Conservation (phyloP, 2,797 vertebrate species). For the Lepidocolaptes lacrymiger region DNA sequence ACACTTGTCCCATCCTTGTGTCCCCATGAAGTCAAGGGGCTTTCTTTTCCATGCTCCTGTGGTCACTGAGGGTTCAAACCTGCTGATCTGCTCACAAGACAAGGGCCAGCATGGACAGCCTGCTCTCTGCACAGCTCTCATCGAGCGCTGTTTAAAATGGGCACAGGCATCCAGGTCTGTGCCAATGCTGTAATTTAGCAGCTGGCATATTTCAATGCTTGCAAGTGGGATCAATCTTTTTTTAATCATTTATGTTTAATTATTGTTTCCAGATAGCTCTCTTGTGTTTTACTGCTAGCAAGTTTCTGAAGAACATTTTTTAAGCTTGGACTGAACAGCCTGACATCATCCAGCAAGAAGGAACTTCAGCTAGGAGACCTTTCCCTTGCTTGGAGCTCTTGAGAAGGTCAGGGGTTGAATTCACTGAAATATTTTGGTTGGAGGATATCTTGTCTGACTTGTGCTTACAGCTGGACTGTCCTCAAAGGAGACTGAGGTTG, state of each 20-base stretch:
- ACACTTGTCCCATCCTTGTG: background rate
- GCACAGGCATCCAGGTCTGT: conserved; percentile 5
- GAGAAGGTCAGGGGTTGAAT: background rate
- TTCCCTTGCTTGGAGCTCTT: background rate
- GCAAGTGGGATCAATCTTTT: conserved; percentile 22
- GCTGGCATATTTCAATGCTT: conserved; percentile 14
- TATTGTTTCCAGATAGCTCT: conserved; percentile 9
- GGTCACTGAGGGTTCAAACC: background rate
- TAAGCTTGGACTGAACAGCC: background rate
- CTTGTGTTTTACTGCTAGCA: background rate
- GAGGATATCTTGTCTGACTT: background rate
- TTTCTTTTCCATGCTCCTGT: background rate
- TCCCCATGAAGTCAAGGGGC: rapidly evolving
- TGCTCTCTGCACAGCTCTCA: background rate
- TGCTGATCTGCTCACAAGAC: background rate
- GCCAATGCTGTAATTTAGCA: conserved; percentile 9
- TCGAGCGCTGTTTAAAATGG: background rate
- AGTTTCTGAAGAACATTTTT: background rate
- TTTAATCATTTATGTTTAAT: conserved; percentile 28
- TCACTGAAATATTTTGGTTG: background rate
- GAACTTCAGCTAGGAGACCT: background rate
- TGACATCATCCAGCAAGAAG: background rate
- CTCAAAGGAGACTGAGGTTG: background rate
- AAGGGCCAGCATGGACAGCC: background rate
- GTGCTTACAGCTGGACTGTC: background rate